Evolutionary conservation across 2,888 invertebrate genomes (phyloP).

Genomic region (Ophion ellenae): DNA sequence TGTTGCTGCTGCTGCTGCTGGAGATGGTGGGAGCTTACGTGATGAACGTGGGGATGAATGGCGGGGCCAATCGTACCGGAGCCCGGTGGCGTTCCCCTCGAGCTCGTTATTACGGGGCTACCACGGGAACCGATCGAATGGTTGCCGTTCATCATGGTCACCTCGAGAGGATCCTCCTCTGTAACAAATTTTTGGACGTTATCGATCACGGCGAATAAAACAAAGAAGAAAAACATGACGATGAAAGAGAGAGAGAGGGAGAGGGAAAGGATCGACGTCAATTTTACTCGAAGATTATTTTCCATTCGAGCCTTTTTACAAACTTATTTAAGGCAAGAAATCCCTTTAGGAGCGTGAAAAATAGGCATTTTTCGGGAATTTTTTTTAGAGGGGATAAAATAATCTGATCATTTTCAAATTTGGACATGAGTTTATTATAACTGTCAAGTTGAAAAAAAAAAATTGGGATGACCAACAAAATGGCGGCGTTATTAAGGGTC

Average conservation of each 20-base stretch:
- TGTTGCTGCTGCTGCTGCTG: constrained; percentile 63
- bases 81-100: constrained; percentile 79
- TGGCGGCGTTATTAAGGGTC: too few species aligned
- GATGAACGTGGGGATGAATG: constrained; percentile 75
- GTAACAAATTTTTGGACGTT: constrained; percentile 64
- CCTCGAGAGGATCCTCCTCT: constrained; percentile 82
- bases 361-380: too few species aligned
- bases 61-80: constrained; percentile 65
- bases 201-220: not conserved
- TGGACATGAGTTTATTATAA: too few species aligned
- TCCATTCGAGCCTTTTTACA: too few species aligned
- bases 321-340: too few species aligned
- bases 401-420: too few species aligned
- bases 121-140: constrained; percentile 74
- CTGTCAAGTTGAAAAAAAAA: too few species aligned
- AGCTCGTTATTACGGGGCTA: constrained; percentile 79
- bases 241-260: not conserved
- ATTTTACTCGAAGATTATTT: too few species aligned
- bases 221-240: not conserved
- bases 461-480: too few species aligned
- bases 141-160: constrained; percentile 78
- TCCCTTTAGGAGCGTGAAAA: too few species aligned
- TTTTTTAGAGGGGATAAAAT: too few species aligned
- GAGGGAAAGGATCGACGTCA: too few species aligned
- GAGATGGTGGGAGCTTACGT: constrained; percentile 74